A percentile compares a stretch with the other conserved stretches of the same genome.
These are phyloP conservation scores for Thinocorus orbignyianus DNA, from an alignment of 2,113 vertebrate genomes.

Conservation along the genomic window DNA sequence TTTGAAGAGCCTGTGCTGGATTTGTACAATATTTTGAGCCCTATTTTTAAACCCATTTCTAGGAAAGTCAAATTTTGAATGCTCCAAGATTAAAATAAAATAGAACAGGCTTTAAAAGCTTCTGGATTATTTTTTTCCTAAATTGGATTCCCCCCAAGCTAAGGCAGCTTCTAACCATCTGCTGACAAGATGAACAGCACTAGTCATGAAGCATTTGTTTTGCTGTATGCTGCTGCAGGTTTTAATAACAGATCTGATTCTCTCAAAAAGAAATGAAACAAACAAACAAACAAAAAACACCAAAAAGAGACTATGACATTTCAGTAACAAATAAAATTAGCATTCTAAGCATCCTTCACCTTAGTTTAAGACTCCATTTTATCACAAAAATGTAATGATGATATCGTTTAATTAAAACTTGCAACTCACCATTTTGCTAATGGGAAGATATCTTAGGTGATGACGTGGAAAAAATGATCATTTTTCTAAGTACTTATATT, in stretches of 20 bases:
- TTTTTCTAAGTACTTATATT: background rate
- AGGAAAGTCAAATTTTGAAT: background rate
- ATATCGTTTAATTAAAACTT: background rate
- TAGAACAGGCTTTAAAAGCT: background rate
- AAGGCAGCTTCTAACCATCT: constrained; percentile 21
- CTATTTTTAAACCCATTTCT: background rate
- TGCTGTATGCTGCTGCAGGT: background rate
- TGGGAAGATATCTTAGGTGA: background rate
- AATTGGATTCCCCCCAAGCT: background rate
- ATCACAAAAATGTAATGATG: background rate
- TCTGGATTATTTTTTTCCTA: background rate
- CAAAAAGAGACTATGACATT: background rate
- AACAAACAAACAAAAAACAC: background rate
- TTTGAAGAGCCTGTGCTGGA: background rate
- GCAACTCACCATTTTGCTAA: background rate
- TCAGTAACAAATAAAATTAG: background rate
- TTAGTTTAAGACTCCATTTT: background rate
- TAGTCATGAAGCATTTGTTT: background rate
- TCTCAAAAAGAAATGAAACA: background rate
- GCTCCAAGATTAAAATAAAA: background rate
- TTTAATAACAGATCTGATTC: constrained; percentile 1
- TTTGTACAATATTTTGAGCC: background rate
- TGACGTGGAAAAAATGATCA: background rate
- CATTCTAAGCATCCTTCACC: background rate
- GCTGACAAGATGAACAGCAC: background rate